Conservation (phyloP, 2,797 vertebrate genomes). For the Muscicapa striata region DNA sequence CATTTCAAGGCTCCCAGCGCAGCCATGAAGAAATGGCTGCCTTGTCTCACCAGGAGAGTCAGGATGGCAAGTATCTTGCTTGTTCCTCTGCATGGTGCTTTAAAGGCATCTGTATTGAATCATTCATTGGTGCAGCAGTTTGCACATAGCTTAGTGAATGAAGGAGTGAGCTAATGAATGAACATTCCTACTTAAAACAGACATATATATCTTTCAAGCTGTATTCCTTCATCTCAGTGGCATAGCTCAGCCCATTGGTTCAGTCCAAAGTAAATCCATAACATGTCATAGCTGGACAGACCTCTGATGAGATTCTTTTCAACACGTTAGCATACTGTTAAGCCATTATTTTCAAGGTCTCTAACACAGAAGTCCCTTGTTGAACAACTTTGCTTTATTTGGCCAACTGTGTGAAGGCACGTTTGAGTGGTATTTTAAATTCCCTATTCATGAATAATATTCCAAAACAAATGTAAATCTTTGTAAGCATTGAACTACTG, state of each 20-base stretch:
- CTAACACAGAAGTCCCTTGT: conserved; percentile 68
- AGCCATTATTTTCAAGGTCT: conserved; percentile 65
- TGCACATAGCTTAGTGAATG: conserved; percentile 33
- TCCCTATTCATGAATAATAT: conserved; percentile 64
- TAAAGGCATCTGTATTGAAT: conserved; percentile 26
- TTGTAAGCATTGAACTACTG: conserved; percentile 5
- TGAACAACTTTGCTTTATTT: conserved; percentile 68
- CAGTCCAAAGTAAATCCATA: conserved; percentile 70
- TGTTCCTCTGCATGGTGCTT: background rate
- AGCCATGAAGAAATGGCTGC: background rate
- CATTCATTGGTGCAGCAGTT: conserved; percentile 14
- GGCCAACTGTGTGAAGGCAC: conserved; percentile 61
- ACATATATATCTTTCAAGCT: conserved; percentile 73
- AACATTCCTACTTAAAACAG: conserved; percentile 60
- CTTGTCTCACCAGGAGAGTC: background rate
- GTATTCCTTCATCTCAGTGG: conserved; percentile 62
- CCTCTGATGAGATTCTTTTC: conserved; percentile 67
- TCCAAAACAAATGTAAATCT: conserved; percentile 56
- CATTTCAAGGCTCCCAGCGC: background rate
- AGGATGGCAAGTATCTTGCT: background rate
- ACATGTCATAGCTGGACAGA: conserved; percentile 65
- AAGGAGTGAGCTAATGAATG: conserved; percentile 59
- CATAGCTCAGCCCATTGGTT: conserved; percentile 35
- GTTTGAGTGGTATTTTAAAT: conserved; percentile 55
- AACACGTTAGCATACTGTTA: conserved; percentile 69